These are phyloP conservation scores for Epinephelus awoara DNA, from an alignment of 2,797 vertebrate species.

Conservation along the genomic window DNA sequence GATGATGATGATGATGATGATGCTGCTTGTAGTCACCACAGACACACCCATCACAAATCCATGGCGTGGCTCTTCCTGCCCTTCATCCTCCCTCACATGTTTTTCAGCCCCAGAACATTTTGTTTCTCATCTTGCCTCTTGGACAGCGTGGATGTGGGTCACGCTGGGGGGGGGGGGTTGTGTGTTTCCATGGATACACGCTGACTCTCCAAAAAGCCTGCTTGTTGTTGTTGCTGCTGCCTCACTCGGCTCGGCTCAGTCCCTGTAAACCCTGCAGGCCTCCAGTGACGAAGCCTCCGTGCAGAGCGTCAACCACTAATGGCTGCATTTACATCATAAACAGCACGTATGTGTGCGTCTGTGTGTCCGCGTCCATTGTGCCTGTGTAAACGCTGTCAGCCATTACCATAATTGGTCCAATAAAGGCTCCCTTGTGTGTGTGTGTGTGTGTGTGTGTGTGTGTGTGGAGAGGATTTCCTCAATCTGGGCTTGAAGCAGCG, in stretches of 20 bases:
- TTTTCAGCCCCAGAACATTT: constrained; percentile 61
- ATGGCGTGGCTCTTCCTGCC: background rate
- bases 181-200: constrained; percentile 76
- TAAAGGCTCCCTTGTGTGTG: constrained; percentile 69
- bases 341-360: constrained; percentile 21
- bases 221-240: constrained; percentile 59
- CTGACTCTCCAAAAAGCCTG: constrained; percentile 65
- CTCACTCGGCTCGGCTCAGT: constrained; percentile 31
- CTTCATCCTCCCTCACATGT: constrained; percentile 17
- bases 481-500: constrained; percentile 58
- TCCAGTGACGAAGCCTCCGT: background rate
- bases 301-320: constrained; percentile 8
- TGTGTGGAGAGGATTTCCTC: constrained; percentile 67
- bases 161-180: constrained; percentile 47
- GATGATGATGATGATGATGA: background rate
- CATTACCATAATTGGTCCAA: constrained; percentile 56
- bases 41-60: constrained; percentile 43
- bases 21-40: constrained; percentile 19
- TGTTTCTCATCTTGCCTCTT: constrained; percentile 63
- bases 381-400: constrained; percentile 36
- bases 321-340: constrained; percentile 21
- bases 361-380: constrained; percentile 43
- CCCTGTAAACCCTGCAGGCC: constrained; percentile 22
- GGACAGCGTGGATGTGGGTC: constrained; percentile 76
- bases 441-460: constrained; percentile 28